Conservation (phyloP, 2,888 invertebrate genomes). For the Trileptium ribeirensis region DNA sequence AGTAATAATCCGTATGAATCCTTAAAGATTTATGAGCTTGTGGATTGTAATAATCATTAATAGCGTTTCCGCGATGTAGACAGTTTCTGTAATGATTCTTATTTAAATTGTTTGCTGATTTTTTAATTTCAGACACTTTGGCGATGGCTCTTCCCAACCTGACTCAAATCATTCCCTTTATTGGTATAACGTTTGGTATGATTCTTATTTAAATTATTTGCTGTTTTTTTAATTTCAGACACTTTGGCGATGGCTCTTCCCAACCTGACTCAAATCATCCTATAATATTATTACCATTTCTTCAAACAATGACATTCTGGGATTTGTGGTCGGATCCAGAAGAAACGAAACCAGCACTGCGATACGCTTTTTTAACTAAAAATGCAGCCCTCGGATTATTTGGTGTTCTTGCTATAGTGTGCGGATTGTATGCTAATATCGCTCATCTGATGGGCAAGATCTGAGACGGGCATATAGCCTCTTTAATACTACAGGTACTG, state of each 20-base stretch:
- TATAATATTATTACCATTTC: slow-evolving; percentile 44
- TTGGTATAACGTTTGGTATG: slow-evolving; percentile 47
- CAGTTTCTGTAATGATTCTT: too few species aligned
- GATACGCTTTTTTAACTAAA: neutral
- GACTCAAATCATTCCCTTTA: slow-evolving; percentile 46
- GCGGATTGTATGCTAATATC: slow-evolving; percentile 18
- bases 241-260: slow-evolving; percentile 43
- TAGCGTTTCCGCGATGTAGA: too few species aligned
- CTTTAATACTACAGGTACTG: too few species aligned
- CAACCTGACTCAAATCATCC: slow-evolving; percentile 45
- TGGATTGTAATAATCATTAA: too few species aligned
- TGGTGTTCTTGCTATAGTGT: slow-evolving; percentile 14
- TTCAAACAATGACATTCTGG: slow-evolving; percentile 42
- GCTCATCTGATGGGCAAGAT: neutral
- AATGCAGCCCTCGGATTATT: slow-evolving; percentile 1
- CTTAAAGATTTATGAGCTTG: too few species aligned
- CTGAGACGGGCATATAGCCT: too few species aligned
- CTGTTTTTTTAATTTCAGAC: slow-evolving; percentile 39
- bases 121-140: slow-evolving; percentile 39
- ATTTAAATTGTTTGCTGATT: too few species aligned
- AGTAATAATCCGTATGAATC: too few species aligned
- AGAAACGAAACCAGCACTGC: neutral
- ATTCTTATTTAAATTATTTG: too few species aligned
- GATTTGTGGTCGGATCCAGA: slow-evolving; percentile 3
- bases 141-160: slow-evolving; percentile 45